Evolutionary conservation across 2,888 invertebrate species (phyloP).

Genomic region (Periphyllus acericola): DNA sequence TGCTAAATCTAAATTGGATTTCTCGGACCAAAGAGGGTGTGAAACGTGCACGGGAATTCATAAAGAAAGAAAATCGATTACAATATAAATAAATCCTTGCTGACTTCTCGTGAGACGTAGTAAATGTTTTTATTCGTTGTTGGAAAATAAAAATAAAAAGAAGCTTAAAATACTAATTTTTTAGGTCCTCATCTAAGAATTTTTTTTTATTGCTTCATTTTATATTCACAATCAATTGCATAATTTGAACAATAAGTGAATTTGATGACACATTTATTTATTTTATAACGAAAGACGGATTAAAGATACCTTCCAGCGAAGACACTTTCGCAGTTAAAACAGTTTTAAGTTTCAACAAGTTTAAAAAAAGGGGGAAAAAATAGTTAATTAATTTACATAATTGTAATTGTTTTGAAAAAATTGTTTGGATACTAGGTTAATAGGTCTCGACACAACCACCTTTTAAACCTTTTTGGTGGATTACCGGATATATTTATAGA

Average conservation of each 20-base stretch:
- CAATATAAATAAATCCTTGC: conserved; percentile 36
- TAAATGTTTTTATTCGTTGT: not conserved
- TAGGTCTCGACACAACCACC: not conserved
- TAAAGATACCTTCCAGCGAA: too few relatives aligned
- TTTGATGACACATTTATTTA: too few relatives aligned
- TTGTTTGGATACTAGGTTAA: not conserved
- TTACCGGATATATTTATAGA: not conserved
- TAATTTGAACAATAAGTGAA: too few relatives aligned
- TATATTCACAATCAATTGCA: too few relatives aligned
- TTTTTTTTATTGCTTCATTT: too few relatives aligned
- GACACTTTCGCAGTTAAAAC: too few relatives aligned
- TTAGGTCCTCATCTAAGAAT: not conserved
- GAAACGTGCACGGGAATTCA: conserved; percentile 6
- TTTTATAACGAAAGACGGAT: too few relatives aligned
- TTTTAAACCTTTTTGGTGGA: not conserved
- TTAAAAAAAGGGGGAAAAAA: too few relatives aligned
- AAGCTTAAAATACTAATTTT: not conserved
- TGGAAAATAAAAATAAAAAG: not conserved
- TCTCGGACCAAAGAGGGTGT: conserved; percentile 19
- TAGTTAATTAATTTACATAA: too few relatives aligned
- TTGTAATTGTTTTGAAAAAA: too few relatives aligned
- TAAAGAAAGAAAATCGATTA: conserved; percentile 28
- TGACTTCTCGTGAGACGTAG: not conserved
- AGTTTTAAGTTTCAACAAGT: too few relatives aligned
- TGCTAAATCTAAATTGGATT: conserved; percentile 51